phyloP scores from a whole-genome alignment of 2,888 invertebrate genomes.

The Eupsilia transversa region DNA sequence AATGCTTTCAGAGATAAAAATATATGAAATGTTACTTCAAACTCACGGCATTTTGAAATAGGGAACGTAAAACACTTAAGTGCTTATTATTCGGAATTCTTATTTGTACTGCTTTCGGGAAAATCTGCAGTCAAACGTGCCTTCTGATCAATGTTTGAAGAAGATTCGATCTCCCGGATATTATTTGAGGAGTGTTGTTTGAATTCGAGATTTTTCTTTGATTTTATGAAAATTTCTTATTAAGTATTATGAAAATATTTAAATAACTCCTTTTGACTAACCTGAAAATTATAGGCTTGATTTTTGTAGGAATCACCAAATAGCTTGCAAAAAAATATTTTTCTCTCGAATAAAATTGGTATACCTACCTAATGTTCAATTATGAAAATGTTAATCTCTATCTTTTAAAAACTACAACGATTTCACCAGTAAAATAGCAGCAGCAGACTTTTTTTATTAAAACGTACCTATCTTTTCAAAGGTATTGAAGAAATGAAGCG shows the following conservation, averaged over 20 bases:
- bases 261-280: neutral
- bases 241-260: neutral
- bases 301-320: neutral
- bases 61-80: conserved; percentile 17
- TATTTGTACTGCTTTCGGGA: conserved; percentile 27
- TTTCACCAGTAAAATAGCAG: neutral
- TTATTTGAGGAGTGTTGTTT: conserved; percentile 4
- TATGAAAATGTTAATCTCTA: neutral
- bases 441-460: neutral
- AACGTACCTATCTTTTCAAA: neutral
- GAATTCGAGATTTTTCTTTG: neutral
- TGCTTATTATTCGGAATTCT: conserved; percentile 6
- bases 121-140: conserved; percentile 45
- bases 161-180: neutral
- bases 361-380: neutral
- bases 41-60: conserved; percentile 18
- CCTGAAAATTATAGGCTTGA: neutral
- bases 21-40: conserved; percentile 20
- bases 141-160: conserved; percentile 9
- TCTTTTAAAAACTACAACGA: neutral
- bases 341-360: neutral
- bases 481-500: neutral
- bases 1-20: conserved; percentile 36
- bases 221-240: conserved; percentile 12
- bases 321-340: neutral